These are phyloP conservation scores for Campoplex nolae DNA, from an alignment of 2,888 invertebrate species.

Conservation along the genomic window DNA sequence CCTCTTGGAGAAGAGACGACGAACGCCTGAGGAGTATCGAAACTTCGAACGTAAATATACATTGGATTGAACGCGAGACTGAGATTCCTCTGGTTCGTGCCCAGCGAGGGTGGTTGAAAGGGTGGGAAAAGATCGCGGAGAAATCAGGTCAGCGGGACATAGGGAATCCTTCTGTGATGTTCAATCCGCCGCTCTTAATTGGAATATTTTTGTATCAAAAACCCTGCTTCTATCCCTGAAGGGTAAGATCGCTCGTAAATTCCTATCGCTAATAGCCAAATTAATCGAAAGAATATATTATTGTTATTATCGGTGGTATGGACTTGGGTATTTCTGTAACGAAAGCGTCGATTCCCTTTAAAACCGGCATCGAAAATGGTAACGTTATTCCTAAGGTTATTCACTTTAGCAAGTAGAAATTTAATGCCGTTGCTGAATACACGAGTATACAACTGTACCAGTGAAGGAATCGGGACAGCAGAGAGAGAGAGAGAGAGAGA, in stretches of 20 bases:
- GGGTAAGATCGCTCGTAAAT: conserved; percentile 13
- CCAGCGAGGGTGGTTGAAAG: conserved; percentile 25
- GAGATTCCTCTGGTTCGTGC: conserved; percentile 50
- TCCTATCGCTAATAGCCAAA: conserved; percentile 10
- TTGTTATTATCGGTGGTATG: conserved; percentile 2
- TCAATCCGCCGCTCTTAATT: conserved; percentile 64
- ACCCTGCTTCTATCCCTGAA: conserved; percentile 25
- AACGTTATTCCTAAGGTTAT: conserved; percentile 40
- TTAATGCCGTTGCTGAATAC: conserved; percentile 23
- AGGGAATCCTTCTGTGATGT: conserved; percentile 57
- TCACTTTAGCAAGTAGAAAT: conserved; percentile 17
- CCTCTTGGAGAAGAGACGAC: background rate
- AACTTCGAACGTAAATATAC: conserved; percentile 39
- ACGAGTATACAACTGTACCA: conserved; percentile 35
- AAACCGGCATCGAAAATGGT: conserved; percentile 9
- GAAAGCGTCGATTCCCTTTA: conserved; percentile 29
- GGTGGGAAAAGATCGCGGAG: conserved; percentile 45
- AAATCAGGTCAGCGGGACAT: conserved; percentile 71
- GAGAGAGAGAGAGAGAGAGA: background rate
- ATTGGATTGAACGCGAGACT: conserved; percentile 30
- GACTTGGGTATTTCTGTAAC: background rate
- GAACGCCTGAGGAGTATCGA: conserved; percentile 19
- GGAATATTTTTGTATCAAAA: conserved; percentile 56
- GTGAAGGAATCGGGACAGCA: conserved; percentile 35
- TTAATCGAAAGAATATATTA: background rate